Conservation (phyloP, 1,140 invertebrate genomes). For the Tyrophagus putrescentiae region DNA sequence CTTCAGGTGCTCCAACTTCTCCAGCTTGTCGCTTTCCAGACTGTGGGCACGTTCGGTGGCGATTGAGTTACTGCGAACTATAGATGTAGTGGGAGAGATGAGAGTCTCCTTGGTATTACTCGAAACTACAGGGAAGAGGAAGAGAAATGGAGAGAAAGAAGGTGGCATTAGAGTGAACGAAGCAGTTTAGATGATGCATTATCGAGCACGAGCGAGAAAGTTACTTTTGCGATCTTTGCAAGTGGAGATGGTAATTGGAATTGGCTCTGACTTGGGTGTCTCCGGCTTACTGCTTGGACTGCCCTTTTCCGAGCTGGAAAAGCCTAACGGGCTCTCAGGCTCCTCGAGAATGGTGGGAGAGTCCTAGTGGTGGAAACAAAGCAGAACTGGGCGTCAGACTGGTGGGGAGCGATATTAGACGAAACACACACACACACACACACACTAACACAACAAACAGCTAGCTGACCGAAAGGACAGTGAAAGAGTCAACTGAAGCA, state of each 20-base stretch:
- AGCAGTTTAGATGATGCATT: not conserved
- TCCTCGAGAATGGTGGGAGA: conserved; percentile 28
- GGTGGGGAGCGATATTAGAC: no score
- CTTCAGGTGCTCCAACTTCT: conserved; percentile 2
- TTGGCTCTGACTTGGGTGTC: conserved; percentile 10
- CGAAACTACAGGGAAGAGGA: not conserved
- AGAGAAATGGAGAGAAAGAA: not conserved
- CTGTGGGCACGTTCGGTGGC: conserved; percentile 9
- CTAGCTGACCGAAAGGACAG: not conserved
- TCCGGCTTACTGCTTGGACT: not conserved
- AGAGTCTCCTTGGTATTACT: not conserved
- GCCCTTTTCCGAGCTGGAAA: not conserved
- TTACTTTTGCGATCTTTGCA: conserved; percentile 19
- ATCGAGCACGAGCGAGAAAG: not conserved
- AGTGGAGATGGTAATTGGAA: conserved; percentile 15
- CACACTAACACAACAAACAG: no score
- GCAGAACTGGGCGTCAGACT: no score
- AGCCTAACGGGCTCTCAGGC: conserved; percentile 8
- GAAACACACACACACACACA: no score
- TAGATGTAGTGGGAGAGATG: not conserved
- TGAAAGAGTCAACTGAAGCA: not conserved
- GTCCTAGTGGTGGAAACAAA: conserved; percentile 17
- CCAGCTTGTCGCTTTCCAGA: conserved; percentile 13
- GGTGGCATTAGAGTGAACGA: not conserved
- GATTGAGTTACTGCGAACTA: conserved; percentile 9